Conservation (phyloP, 2,797 vertebrate genomes). For the Hafferia zeledoni region DNA sequence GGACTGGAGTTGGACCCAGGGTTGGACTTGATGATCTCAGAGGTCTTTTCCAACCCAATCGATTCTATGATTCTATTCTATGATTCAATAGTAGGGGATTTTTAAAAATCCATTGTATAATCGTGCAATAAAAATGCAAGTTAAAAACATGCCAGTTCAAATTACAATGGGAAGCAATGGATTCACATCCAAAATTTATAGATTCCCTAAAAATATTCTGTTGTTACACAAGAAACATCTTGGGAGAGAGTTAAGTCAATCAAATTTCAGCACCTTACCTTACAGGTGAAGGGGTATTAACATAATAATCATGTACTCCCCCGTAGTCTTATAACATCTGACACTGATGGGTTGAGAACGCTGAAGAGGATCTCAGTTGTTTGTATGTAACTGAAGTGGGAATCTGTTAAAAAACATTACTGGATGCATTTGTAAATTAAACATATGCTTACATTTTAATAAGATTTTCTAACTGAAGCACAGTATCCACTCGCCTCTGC, state of each 20-base stretch:
- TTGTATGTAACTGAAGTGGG: background rate
- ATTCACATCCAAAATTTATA: background rate
- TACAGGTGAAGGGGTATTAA: background rate
- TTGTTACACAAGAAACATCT: background rate
- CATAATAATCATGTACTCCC: fast-evolving
- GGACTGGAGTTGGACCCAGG: too few relatives aligned
- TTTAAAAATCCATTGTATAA: background rate
- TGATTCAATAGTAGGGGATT: background rate
- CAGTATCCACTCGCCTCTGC: background rate
- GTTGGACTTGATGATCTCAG: too few relatives aligned
- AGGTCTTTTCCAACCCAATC: too few relatives aligned
- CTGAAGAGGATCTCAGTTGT: background rate
- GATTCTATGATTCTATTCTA: too few relatives aligned
- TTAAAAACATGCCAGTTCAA: background rate
- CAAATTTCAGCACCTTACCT: background rate
- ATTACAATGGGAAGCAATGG: background rate
- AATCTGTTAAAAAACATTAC: background rate
- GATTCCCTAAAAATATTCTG: background rate
- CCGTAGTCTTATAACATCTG: background rate
- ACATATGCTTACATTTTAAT: background rate
- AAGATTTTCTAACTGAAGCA: background rate
- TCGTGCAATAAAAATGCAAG: background rate
- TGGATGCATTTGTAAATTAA: background rate
- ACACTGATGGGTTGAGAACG: background rate
- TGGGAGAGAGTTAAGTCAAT: background rate